Evolutionary conservation across 2,888 invertebrate species (phyloP).

Genomic region (Torymus aiolomorphi): DNA sequence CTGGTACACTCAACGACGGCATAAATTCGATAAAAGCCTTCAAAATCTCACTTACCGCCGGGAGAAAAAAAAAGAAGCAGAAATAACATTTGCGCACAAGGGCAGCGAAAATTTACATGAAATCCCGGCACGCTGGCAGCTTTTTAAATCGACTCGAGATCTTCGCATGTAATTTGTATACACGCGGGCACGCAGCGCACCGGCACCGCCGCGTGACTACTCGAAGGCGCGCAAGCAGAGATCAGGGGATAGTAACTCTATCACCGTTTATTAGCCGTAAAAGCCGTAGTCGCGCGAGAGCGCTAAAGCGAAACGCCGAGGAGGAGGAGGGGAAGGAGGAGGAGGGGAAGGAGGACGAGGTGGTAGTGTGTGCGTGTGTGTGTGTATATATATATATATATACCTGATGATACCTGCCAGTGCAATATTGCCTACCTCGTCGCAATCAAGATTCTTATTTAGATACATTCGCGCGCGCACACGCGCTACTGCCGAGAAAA

Average conservation of each 20-base stretch:
- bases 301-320: slow-evolving; percentile 17
- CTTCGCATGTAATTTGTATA: slow-evolving; percentile 17
- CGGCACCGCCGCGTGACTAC: slow-evolving; percentile 7
- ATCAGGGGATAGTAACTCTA: slow-evolving; percentile 47
- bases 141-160: slow-evolving; percentile 21
- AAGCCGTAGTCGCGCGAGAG: slow-evolving; percentile 15
- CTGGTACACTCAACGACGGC: not conserved
- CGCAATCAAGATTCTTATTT: slow-evolving; percentile 55
- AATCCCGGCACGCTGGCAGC: not conserved
- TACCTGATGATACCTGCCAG: slow-evolving; percentile 35
- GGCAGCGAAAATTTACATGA: not conserved
- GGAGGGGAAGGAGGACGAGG: not conserved
- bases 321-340: not conserved
- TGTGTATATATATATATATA: not conserved
- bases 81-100: not conserved
- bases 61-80: not conserved
- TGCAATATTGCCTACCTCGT: slow-evolving; percentile 39
- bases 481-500: slow-evolving; percentile 15
- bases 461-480: slow-evolving; percentile 39
- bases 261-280: slow-evolving; percentile 53
- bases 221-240: slow-evolving; percentile 18
- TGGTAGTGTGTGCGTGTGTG: too few species aligned
- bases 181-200: too few species aligned
- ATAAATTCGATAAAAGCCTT: slow-evolving; percentile 2
- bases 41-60: not conserved